Evolutionary conservation across 1,140 invertebrate species (phyloP), one percentile per base, ranked within the genome.

Genomic region (Bathynomus jamesi): DNA sequence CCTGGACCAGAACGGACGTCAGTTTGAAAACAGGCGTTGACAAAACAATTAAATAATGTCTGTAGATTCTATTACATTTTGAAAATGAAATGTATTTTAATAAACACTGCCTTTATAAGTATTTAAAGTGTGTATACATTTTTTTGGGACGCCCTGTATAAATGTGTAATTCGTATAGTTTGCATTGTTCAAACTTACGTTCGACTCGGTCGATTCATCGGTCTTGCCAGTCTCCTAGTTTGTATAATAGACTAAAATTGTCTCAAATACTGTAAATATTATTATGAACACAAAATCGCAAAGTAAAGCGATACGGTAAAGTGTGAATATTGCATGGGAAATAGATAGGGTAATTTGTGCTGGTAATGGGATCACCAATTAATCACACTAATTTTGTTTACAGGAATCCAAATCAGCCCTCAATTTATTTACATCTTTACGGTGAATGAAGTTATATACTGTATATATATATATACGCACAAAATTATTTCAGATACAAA

Each of bases 321-420:
- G 46, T 21, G 4, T 29, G 28, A 3, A 5, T 7, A 10, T 29
- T 65, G 64, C 64, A 21, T 28, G n/a, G 28, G 21, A 17, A 64
- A 64, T 27, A 17, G 28, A 28, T n/a, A 29, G 28, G 31, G 13
- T 17, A 7, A 3, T 31, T 17, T 3, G 29, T 8, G 4, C 10
- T 71, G 24, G 17, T 67, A 68, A 60, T 66, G 53, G 27, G 11
- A 11, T 27, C 10, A 13, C 62, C 25, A 64, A 11, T 13, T 13
- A 10, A 11, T n/a, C 62, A 13, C 11, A 64, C 25, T 27, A 28
- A 64, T 75, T 76, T 80, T 72, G 76, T 74, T 83, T 82, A 53
- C 81, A 94, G 84, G 95, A 97, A 82, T 95, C 94, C 71, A 95
- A 96, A 82, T 96, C 94, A 40, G 94, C 96, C n/a, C 85, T 98